Percentiles rank a stretch among this genome's conserved stretches.
Evolutionary conservation across 2,797 vertebrate genomes (phyloP).

Genomic region (Catharus ustulatus): DNA sequence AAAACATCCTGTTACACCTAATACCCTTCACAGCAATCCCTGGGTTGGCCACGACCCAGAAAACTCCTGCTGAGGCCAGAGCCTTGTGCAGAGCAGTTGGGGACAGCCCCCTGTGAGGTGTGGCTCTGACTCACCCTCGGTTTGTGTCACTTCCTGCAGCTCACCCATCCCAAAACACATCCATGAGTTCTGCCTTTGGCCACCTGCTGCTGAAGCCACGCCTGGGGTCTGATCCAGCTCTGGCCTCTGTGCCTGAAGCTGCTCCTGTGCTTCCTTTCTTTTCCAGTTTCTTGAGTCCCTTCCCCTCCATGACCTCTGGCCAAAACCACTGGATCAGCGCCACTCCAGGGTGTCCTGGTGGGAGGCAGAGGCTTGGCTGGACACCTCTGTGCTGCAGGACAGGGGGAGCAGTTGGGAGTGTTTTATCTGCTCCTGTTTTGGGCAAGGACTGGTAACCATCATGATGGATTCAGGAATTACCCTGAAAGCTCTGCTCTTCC

Average conservation of each 20-base stretch:
- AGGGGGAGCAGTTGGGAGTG: fast-evolving
- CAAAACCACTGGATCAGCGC: fast-evolving
- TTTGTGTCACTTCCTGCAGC: background rate
- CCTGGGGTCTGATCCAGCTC: fast-evolving
- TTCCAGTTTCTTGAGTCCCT: background rate
- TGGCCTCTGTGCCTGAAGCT: background rate
- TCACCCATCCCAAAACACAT: background rate
- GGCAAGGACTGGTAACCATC: fast-evolving
- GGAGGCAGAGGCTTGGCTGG: background rate
- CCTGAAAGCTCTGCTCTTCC: background rate
- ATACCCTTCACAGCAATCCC: background rate
- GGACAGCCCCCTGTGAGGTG: background rate
- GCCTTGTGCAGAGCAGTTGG: background rate
- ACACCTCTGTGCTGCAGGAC: background rate
- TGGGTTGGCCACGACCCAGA: background rate
- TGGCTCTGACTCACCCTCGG: background rate
- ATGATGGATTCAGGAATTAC: background rate
- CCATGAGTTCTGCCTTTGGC: fast-evolving
- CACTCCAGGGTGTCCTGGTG: background rate
- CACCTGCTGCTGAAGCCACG: background rate
- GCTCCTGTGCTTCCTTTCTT: background rate
- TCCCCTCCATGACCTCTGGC: background rate
- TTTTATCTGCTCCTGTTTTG: background rate
- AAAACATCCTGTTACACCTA: slow-evolving; percentile 45
- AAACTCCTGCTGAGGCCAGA: background rate